Evolutionary conservation across 2,797 vertebrate genomes (phyloP).

Genomic region (Anniella stebbinsi): DNA sequence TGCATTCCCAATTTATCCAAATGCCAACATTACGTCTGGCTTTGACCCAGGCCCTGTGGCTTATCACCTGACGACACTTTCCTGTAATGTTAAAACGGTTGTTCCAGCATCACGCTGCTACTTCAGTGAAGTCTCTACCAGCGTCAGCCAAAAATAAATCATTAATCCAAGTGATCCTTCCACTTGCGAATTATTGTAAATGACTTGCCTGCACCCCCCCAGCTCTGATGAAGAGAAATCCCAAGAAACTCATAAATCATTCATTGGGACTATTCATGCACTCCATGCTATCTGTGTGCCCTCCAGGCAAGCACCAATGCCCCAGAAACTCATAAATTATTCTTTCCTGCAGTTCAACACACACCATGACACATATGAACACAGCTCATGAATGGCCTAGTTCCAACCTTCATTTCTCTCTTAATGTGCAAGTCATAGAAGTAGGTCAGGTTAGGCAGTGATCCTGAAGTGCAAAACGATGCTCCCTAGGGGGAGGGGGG

Average conservation of each 20-base stretch:
- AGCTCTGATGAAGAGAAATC: not conserved
- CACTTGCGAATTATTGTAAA: constrained; percentile 8
- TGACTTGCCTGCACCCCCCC: not conserved
- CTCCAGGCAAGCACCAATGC: not conserved
- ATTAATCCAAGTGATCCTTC: not conserved
- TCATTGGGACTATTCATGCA: not conserved
- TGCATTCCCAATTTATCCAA: not conserved
- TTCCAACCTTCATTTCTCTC: constrained; percentile 29
- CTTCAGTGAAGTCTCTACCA: not conserved
- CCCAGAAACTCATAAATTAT: constrained; percentile 14
- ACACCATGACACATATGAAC: not conserved
- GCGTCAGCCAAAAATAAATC: constrained; percentile 1
- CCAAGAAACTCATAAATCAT: constrained; percentile 3
- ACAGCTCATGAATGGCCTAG: constrained; percentile 3
- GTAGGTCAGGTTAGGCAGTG: constrained; percentile 29
- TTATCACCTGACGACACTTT: not conserved
- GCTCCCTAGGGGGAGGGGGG: not conserved
- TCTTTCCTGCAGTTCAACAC: constrained; percentile 13
- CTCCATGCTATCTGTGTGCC: not conserved
- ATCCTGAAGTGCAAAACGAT: not conserved
- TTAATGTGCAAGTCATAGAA: constrained; percentile 32
- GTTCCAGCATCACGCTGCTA: not conserved
- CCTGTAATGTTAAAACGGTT: not conserved
- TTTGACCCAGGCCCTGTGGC: constrained; percentile 5
- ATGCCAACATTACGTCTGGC: not conserved